Base-by-base conservation (phyloP, 1,140 invertebrate species). In the Calliphora vicina region DNA sequence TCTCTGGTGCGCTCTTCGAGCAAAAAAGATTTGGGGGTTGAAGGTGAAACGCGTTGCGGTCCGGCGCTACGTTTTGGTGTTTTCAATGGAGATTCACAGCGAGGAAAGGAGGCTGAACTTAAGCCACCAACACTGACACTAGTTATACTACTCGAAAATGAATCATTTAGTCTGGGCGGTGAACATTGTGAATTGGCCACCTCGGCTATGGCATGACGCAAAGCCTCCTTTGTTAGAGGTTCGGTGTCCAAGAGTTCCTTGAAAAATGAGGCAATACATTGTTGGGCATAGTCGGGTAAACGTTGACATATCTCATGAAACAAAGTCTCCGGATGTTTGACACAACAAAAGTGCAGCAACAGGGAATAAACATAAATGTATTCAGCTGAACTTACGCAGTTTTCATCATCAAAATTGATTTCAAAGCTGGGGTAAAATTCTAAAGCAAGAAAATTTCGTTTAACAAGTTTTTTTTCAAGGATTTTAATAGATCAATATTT, bases 331-430 rank as follows among this genome's bases (percentile, higher is more conserved):
- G 87, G 86, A 67, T 80, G 83, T 45, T 86, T 87, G 9, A 90
- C 86, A 45, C 89, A 90, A 12, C 85, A 82, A 76, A 87, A 90
- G 76, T 90, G 88, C 74, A 90, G 81, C 0, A 90, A 82, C 2
- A 90, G 82, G 0, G 89, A 87, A 29, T 89, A 90, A 1, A 86
- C 82, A 82, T 86, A 87, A 3, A 88, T 8, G 43, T 88, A 89
- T 35, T 90, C 89, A 0, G 82, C 15, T 0, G 23, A 13, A 25
- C 61, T 67, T 1, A 90, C 20, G 8, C 50, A 80, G 12, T 86
- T 85, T 12, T 80, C 23, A 13, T 17, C 43, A 50, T 87, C 84
- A 0, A 85, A n/a, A 23, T 84, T 82, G 0, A 83, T 81, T 10
- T 26, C 17, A 43, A 90, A 89, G 8, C 88, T 83, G 0, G 89